Conservation (phyloP, 2,113 vertebrate species). For the Trematomus loennbergii region DNA sequence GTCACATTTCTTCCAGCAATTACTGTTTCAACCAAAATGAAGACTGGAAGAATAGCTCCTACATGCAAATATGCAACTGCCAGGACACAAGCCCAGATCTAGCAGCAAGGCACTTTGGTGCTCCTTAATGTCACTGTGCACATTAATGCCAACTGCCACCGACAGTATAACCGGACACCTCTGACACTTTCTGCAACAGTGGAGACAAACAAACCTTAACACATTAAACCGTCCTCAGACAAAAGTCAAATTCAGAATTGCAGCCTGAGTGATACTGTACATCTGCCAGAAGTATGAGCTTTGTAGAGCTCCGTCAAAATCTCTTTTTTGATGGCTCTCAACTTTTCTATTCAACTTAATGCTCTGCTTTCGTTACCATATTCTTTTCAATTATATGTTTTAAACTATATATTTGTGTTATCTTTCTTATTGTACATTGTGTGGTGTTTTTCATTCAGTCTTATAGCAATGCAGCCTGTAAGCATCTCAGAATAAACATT, state of each 20-base stretch:
- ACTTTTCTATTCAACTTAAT: background rate
- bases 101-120: background rate
- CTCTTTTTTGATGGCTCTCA: background rate
- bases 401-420: too few species aligned
- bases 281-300: background rate
- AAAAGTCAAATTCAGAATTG: too few species aligned
- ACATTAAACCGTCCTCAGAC: too few species aligned
- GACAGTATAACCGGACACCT: background rate
- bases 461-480: too few species aligned
- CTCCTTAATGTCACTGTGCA: background rate
- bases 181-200: too few species aligned
- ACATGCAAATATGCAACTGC: background rate
- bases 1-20: slow-evolving; percentile 20
- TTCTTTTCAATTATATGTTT: background rate
- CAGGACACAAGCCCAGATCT: background rate
- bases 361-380: background rate
- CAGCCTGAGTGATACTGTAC: background rate
- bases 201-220: too few species aligned
- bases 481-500: too few species aligned
- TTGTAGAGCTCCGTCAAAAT: background rate
- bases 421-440: background rate
- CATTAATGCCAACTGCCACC: background rate
- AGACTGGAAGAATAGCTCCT: background rate
- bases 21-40: background rate
- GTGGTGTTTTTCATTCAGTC: too few species aligned